phyloP scores from a whole-genome alignment of 2,888 invertebrate species.

The Sepiola atlantica region DNA sequence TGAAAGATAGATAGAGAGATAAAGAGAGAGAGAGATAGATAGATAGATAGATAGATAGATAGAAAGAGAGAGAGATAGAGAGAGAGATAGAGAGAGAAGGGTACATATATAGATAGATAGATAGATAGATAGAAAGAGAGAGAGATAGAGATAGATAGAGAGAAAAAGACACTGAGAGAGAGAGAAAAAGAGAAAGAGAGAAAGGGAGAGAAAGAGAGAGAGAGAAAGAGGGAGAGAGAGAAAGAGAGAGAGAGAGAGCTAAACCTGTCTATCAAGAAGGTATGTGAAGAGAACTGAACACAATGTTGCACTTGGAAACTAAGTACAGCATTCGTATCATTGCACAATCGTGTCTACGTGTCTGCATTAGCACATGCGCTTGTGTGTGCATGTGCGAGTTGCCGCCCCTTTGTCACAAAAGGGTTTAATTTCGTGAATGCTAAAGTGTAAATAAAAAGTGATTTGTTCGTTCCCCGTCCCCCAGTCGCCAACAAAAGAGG shows the following conservation, averaged over 20 bases:
- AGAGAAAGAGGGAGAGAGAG: background rate
- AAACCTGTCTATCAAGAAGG: too few species aligned
- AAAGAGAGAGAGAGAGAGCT: too few species aligned
- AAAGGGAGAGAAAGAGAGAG: background rate
- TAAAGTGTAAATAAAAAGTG: conserved; percentile 20
- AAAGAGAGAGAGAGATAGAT: background rate
- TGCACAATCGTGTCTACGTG: background rate
- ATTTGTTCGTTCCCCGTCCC: background rate
- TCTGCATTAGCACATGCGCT: background rate
- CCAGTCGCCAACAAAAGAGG: background rate
- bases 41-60: background rate
- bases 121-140: too few species aligned
- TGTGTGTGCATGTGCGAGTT: background rate
- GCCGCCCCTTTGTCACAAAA: background rate
- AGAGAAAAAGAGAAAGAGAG: too few species aligned
- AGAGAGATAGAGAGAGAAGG: too few species aligned
- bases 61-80: background rate
- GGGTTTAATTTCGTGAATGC: background rate
- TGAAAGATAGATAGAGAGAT: background rate
- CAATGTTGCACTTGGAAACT: too few species aligned
- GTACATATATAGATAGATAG: too few species aligned
- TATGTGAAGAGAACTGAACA: too few species aligned
- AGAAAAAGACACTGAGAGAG: too few species aligned
- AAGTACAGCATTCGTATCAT: too few species aligned
- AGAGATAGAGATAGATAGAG: too few species aligned